phyloP scores from a whole-genome alignment of 2,888 invertebrate species.

The Apantesis nais region DNA sequence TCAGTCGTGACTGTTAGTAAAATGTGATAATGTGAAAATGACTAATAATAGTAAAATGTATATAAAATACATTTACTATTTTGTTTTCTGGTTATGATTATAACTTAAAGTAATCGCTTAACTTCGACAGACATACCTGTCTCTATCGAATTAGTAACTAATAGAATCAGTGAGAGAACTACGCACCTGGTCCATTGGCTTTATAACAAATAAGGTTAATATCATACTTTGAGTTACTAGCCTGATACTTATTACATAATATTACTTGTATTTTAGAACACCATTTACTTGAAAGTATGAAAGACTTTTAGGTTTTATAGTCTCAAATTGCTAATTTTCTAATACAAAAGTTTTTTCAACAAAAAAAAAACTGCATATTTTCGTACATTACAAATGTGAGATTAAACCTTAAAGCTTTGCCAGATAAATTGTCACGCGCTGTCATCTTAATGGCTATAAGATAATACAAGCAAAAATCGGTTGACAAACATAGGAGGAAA shows the following conservation, averaged over 20 bases:
- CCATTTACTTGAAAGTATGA: neutral
- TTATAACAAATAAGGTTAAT: conserved; percentile 40
- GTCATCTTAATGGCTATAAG: too few species aligned
- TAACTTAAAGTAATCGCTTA: neutral
- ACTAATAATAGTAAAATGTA: neutral
- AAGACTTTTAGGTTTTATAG: neutral
- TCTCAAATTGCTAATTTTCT: neutral
- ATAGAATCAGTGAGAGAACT: conserved; percentile 32
- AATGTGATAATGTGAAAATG: too few species aligned
- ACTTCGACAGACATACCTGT: conserved; percentile 17
- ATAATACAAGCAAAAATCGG: too few species aligned
- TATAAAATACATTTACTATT: neutral
- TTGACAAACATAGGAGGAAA: too few species aligned
- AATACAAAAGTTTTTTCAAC: too few species aligned
- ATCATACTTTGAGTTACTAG: conserved; percentile 9
- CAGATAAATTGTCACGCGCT: too few species aligned
- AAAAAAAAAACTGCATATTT: too few species aligned
- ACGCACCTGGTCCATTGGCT: conserved; percentile 32
- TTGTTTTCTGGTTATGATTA: neutral
- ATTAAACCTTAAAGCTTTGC: too few species aligned
- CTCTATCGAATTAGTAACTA: conserved; percentile 26
- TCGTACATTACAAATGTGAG: too few species aligned
- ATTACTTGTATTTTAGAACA: neutral
- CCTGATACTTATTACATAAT: neutral
- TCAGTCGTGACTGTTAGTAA: too few species aligned